These are phyloP conservation scores for Herpetotheres cachinnans DNA, from an alignment of 2,113 vertebrate species.

Conservation along the genomic window DNA sequence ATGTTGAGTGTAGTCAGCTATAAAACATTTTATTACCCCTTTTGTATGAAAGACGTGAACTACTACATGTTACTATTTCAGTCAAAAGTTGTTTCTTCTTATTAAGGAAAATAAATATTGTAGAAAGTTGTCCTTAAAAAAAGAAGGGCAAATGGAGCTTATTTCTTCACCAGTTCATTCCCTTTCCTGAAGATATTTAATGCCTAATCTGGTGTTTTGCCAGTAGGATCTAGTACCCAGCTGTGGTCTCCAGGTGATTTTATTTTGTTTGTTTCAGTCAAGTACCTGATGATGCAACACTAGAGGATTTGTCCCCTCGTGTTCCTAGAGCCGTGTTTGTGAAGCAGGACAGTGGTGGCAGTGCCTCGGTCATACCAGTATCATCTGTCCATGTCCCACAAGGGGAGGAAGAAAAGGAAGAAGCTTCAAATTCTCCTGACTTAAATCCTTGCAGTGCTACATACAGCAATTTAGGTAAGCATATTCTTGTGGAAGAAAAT, in stretches of 20 bases:
- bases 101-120: neutral
- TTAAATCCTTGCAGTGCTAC: constrained; percentile 88
- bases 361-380: constrained; percentile 47
- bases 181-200: neutral
- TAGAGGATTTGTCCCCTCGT: constrained; percentile 68
- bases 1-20: neutral
- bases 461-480: constrained; percentile 93
- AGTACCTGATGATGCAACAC: constrained; percentile 70
- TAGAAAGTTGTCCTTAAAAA: neutral
- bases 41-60: neutral
- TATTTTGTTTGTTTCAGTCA: constrained; percentile 77
- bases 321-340: constrained; percentile 56
- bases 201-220: neutral
- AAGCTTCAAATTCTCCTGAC: constrained; percentile 73
- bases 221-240: neutral
- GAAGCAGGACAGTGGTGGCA: constrained; percentile 61
- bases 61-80: neutral
- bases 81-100: neutral
- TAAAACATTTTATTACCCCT: neutral
- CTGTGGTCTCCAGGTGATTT: neutral
- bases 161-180: neutral
- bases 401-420: constrained; percentile 77
- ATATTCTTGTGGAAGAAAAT: neutral
- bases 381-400: constrained; percentile 58
- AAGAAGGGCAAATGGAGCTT: neutral